Conservation (phyloP, 2,113 vertebrate genomes). For the Psophia crepitans region DNA sequence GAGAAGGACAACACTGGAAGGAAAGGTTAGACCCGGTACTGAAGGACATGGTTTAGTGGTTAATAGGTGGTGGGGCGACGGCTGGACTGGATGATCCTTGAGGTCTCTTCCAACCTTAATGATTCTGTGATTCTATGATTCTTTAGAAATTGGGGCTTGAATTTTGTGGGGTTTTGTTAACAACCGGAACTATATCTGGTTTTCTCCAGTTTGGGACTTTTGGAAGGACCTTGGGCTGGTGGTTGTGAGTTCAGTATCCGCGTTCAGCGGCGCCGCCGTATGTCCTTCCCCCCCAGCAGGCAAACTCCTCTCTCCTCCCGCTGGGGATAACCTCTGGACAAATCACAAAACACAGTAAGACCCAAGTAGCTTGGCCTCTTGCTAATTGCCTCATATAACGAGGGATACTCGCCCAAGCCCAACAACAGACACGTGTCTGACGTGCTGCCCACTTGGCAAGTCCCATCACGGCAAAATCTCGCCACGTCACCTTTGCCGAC, state of each 20-base stretch:
- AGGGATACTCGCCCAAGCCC: neutral
- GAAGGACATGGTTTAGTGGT: no score
- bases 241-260: neutral
- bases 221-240: rapidly evolving
- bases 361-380: neutral
- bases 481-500: neutral
- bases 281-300: rapidly evolving
- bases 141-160: neutral
- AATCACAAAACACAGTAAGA: neutral
- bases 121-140: no score
- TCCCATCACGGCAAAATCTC: rapidly evolving
- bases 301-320: neutral
- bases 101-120: no score
- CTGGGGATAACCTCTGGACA: neutral
- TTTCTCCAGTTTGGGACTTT: neutral
- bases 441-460: neutral
- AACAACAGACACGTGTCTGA: neutral
- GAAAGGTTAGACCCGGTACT: no score
- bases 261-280: rapidly evolving
- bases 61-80: no score
- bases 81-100: no score
- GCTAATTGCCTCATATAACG: neutral
- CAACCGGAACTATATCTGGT: neutral
- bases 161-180: neutral
- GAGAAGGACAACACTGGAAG: neutral